Evolutionary conservation across 1,140 invertebrate genomes (phyloP).

Genomic region (Saccostrea glomerata): DNA sequence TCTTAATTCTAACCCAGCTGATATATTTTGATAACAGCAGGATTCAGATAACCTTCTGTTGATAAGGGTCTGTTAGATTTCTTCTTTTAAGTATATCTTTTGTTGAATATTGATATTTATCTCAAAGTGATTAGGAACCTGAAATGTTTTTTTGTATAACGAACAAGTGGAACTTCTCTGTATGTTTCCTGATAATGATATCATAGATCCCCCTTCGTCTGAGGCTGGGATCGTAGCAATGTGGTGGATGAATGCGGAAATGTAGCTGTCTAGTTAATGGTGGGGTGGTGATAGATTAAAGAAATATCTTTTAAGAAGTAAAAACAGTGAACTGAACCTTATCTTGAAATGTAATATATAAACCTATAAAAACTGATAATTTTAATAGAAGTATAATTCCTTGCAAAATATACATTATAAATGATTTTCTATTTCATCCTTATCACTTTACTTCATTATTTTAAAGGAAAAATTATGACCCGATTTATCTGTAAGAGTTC

Average conservation of each 20-base stretch:
- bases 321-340: neutral
- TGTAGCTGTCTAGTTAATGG: conserved; percentile 1
- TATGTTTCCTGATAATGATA: neutral
- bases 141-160: neutral
- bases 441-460: neutral
- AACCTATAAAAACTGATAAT: neutral
- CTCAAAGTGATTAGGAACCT: neutral
- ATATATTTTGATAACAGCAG: conserved; percentile 19
- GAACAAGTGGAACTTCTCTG: conserved; percentile 3
- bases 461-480: too few relatives aligned
- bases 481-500: neutral
- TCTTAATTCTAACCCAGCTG: conserved; percentile 7
- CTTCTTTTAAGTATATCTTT: conserved; percentile 13
- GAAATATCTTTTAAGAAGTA: neutral
- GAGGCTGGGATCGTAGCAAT: neutral
- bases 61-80: neutral
- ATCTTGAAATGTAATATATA: neutral
- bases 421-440: neutral
- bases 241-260: conserved; percentile 15
- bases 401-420: neutral
- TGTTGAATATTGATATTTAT: conserved; percentile 4
- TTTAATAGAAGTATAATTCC: neutral
- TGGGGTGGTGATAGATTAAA: neutral
- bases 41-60: conserved; percentile 26
- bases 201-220: neutral